Conservation (phyloP, 2,113 vertebrate genomes). For the Pyxicephalus adspersus region DNA sequence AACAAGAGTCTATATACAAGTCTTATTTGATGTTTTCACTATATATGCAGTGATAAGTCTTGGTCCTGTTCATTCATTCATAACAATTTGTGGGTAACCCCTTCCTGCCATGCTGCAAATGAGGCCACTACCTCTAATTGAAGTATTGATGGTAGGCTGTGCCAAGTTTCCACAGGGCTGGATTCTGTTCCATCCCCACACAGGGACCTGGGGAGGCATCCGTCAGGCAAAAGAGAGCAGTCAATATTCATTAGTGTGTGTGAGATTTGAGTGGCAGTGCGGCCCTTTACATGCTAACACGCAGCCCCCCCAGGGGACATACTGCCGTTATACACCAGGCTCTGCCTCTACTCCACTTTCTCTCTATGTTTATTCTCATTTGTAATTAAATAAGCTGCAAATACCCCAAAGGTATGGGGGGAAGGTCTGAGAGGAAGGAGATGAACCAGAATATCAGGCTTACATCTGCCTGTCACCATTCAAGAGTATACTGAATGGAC, state of each 20-base stretch:
- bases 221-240: slow-evolving; percentile 57
- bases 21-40: not conserved
- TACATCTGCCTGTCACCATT: slow-evolving; percentile 23
- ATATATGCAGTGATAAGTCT: too few species aligned
- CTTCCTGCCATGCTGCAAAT: not conserved
- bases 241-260: slow-evolving; percentile 59
- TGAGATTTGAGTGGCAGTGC: slow-evolving; percentile 47
- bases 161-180: slow-evolving; percentile 35
- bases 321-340: slow-evolving; percentile 22
- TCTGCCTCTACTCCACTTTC: slow-evolving; percentile 35
- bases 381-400: slow-evolving; percentile 52
- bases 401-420: slow-evolving; percentile 49
- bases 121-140: slow-evolving; percentile 33
- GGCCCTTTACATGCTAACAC: slow-evolving; percentile 37
- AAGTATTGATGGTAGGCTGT: slow-evolving; percentile 26
- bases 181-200: slow-evolving; percentile 13
- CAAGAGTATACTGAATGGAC: not conserved
- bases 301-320: slow-evolving; percentile 32
- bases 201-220: slow-evolving; percentile 43
- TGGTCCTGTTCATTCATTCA: slow-evolving; percentile 7
- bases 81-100: slow-evolving; percentile 31
- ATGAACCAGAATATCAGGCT: not conserved
- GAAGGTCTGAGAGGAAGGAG: slow-evolving; percentile 1
- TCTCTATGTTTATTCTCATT: slow-evolving; percentile 41
- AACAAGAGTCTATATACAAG: too few species aligned